Evolutionary conservation across 1,140 invertebrate species (phyloP), one percentile per base, ranked within the genome.

Genomic region (Ceratina australensis): DNA sequence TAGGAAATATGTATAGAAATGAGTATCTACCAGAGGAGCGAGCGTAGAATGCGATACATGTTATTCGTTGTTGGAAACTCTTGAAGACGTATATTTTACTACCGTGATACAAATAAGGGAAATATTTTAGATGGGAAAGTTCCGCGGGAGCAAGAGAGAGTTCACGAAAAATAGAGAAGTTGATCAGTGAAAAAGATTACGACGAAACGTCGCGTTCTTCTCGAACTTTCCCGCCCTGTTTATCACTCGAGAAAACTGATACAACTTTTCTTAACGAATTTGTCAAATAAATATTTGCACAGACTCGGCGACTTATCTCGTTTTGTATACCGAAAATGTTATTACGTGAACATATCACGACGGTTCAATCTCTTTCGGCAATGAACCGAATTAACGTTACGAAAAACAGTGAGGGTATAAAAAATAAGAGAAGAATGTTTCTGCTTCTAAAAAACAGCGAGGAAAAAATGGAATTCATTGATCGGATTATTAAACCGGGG

Each of bases 121-220:
- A 69, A 71, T 50, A 28, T 50, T 47, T 60, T 20, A 20, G 42
- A 7, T 16, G 16, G 20, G 4, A 15, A 33, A 50, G 16, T 59
- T 28, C 60, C 20, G 49, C 15, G 22, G 28, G 22, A n/a, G n/a
- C n/a, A n/a, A n/a, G n/a, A n/a, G n/a, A n/a, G n/a, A 33, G 1
- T 63, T 24, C 68, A 50, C 49, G 26, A 71, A 71, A 57, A 71
- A 60, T 60, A 59, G 10, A 26, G 49, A 26, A 60, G 60, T 56
- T 33, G 20, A 59, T 50, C 24, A 49, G 16, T 50, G 56, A 28
- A 49, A 71, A 50, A 60, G 57, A 60, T 71, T 60, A 50, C 42
- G 15, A 24, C 13, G 68, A 50, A 49, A 47, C n/a, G 33, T 59
- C 16, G 66, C 22, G 15, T 47, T 22, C 18, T 59, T 26, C 33